Evolutionary conservation across 2,113 vertebrate genomes (phyloP), one percentile per base, ranked within the genome.

Genomic region (Amphiprion ocellaris): DNA sequence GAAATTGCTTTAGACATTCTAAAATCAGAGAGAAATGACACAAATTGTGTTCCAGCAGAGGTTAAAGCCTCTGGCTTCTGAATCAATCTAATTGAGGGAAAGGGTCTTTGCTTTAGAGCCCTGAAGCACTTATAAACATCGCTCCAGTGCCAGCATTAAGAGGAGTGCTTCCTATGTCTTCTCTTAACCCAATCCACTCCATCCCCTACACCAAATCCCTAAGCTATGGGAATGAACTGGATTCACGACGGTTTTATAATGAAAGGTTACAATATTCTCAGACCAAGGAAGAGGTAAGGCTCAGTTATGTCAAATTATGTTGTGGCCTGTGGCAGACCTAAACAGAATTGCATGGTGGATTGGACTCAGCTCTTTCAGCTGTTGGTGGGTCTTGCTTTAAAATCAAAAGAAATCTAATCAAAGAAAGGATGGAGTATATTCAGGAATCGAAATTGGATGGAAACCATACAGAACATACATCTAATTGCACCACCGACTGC

Each of bases 191-290:
- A 85, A 89, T 92, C 86, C 77, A 84, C 83, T 81, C 58, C 76
- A 65, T 28, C 50, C 39, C n/a, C 23, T 17, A 9, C 7, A 37
- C 76, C 64, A 79, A 92, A 88, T 85, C 86, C 86, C 80, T 82
- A 64, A 90, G 76, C 84, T 64, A 73, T 77, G 80, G 67, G 74
- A 70, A 87, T 85, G 87, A 87, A 90, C 89, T 83, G 80, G 71
- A 88, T 86, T 88, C 85, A 86, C 39, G n/a, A 70, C 26, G 74
- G 88, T 67, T 90, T 87, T 80, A 66, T 64, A 91, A 90, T 86
- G 82, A 90, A 93, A 91, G 89, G 89, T 93, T 90, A 91, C 81
- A 74, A 84, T 89, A 86, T 87, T 84, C 65, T 88, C 80, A 72
- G 61, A 80, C 79, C 23, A 2, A 54, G 49, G 49, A 54, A 68